A percentile compares a stretch with the other conserved stretches of the same genome.
phyloP scores from a whole-genome alignment of 2,888 invertebrate species.

The Phyllotreta striolata region DNA sequence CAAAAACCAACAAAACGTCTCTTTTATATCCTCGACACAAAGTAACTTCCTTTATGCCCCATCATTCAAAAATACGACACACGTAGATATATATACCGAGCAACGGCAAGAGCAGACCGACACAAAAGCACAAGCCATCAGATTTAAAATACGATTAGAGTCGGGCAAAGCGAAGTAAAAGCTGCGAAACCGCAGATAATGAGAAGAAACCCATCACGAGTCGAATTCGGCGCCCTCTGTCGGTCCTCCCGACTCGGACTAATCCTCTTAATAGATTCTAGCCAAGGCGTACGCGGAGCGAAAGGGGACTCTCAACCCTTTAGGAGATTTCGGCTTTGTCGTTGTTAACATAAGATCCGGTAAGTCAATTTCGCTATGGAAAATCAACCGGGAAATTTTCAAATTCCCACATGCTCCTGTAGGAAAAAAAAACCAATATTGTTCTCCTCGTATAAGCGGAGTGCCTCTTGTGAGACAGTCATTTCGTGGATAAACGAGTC shows the following conservation, averaged over 20 bases:
- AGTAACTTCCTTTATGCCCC: constrained; percentile 14
- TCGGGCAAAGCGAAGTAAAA: constrained; percentile 46
- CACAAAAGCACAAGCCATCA: constrained; percentile 29
- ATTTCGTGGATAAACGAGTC: too few relatives aligned
- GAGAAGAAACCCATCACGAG: constrained; percentile 56
- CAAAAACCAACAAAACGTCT: constrained; percentile 19
- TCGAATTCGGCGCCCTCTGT: constrained; percentile 36
- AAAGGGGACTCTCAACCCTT: constrained; percentile 57
- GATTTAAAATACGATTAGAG: constrained; percentile 44
- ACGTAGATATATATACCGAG: background rate
- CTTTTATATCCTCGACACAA: constrained; percentile 13
- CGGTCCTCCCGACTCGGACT: constrained; percentile 52
- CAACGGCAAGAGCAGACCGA: constrained; percentile 8
- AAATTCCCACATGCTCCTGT: too few relatives aligned
- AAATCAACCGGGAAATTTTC: constrained; percentile 10
- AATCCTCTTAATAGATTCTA: constrained; percentile 65
- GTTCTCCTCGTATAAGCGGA: too few relatives aligned
- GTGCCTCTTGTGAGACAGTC: too few relatives aligned
- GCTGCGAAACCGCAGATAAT: constrained; percentile 57
- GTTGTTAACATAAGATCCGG: constrained; percentile 61
- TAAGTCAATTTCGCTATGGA: constrained; percentile 55
- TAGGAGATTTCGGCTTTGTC: constrained; percentile 59
- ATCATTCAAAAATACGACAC: constrained; percentile 10
- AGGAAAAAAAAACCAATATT: too few relatives aligned
- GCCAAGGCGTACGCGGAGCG: constrained; percentile 53